phyloP scores from a whole-genome alignment of 2,797 vertebrate species.

The Lacerta bilineata region DNA sequence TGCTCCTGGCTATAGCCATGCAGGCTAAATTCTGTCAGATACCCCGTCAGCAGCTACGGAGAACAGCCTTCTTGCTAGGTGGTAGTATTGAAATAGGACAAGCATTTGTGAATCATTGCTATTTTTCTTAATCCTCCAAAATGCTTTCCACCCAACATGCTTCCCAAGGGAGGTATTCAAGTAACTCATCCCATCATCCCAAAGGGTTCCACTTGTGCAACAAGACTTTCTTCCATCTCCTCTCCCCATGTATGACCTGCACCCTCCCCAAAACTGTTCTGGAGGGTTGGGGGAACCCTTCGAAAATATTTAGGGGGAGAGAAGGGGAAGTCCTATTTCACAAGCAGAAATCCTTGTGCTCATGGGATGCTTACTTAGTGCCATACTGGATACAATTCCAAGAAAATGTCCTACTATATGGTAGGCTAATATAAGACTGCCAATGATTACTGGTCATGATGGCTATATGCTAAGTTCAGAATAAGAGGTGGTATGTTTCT shows the following conservation, averaged over 20 bases:
- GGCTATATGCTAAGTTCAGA: neutral
- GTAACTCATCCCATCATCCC: too few species aligned
- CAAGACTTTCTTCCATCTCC: too few species aligned
- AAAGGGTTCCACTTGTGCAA: too few species aligned
- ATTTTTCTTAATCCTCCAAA: neutral
- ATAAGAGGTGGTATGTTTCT: neutral
- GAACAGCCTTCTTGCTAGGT: neutral
- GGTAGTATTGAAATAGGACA: neutral
- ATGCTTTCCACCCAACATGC: too few species aligned
- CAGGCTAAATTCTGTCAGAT: slow-evolving; percentile 1
- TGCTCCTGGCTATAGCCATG: neutral
- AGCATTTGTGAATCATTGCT: neutral
- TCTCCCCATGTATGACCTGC: too few species aligned
- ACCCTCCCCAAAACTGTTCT: too few species aligned
- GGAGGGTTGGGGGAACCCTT: too few species aligned
- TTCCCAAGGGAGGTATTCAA: neutral
- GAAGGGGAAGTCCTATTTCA: too few species aligned
- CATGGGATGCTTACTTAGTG: too few species aligned
- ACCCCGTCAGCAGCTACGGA: neutral
- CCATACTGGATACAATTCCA: too few species aligned
- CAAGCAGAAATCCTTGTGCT: too few species aligned
- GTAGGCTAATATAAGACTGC: neutral
- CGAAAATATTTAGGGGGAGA: too few species aligned
- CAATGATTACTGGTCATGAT: neutral
- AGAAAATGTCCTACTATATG: neutral